Percentiles rank a stretch among this genome's conserved stretches.
Evolutionary conservation across 1,140 invertebrate genomes (phyloP).

Genomic region (Thaumatotibia leucotreta): DNA sequence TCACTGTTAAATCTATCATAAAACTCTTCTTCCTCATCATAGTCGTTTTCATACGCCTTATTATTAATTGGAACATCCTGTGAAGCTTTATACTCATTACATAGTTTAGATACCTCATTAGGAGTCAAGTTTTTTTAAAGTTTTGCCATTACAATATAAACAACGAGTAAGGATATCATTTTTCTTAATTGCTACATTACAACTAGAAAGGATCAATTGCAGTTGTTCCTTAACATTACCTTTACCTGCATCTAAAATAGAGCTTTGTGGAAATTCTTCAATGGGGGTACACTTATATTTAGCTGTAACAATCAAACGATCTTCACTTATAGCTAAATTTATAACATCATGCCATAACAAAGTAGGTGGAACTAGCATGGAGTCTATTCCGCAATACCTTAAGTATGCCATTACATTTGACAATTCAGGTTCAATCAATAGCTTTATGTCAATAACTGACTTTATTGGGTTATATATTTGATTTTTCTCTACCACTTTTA

Average conservation of each 20-base stretch:
- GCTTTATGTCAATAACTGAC: conserved; percentile 43
- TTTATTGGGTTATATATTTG: conserved; percentile 29
- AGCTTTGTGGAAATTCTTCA: conserved; percentile 48
- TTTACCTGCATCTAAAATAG: conserved; percentile 53
- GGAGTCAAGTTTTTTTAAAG: conserved; percentile 36
- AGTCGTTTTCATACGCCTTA: conserved; percentile 25
- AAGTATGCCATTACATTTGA: conserved; percentile 48
- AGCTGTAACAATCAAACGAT: conserved; percentile 45
- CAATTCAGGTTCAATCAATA: conserved; percentile 48
- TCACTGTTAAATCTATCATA: conserved; percentile 63
- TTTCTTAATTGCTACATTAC: conserved; percentile 44
- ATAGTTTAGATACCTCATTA: conserved; percentile 43
- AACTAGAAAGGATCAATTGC: conserved; percentile 43
- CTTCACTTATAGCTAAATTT: conserved; percentile 52
- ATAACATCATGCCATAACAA: conserved; percentile 62
- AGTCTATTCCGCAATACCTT: conserved; percentile 62
- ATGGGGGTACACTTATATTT: conserved; percentile 54
- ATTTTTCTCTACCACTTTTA: conserved; percentile 45
- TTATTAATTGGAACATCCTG: conserved; percentile 18
- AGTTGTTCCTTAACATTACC: conserved; percentile 45
- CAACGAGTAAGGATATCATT: conserved; percentile 49
- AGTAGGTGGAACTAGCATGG: conserved; percentile 32
- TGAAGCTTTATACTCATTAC: conserved; percentile 29
- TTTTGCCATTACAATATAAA: conserved; percentile 53
- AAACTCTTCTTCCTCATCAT: conserved; percentile 43